Base-by-base conservation (phyloP, 2,888 invertebrate species). In the Cheilosia grossa region DNA sequence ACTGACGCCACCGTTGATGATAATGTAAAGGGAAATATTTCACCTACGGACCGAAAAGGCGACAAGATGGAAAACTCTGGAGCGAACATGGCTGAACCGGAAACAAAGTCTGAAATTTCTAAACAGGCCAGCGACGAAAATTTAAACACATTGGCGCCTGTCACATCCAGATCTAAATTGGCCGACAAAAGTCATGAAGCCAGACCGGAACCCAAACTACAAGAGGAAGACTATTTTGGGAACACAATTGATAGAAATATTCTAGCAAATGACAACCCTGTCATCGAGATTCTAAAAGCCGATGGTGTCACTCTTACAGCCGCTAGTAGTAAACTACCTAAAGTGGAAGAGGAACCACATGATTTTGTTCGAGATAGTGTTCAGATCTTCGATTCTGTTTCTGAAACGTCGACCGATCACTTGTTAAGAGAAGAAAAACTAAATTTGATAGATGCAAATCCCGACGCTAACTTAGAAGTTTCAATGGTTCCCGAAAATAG, bases 211-310 rank as follows among this genome's bases (percentile, higher is more conserved):
- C 30, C 10, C 0, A 30, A 49, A 33, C 19, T 49, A 4, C 17
- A 49, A 49, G 30, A 7, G 2, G 64, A 64, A 15, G 37, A 53
- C 33, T 53, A 40, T 10, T 51, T 66, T 51, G 66, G 66, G 24
- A 66, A 53, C 0, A n/a, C 63, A 13, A 63, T 63, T 17, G 10
- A 13, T 6, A 17, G 9, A 2, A 2, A 54, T 1, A 24, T 9
- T 17, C 2, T 10, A 30, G 17, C 13, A 47, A 30, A 15, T 27
- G 19, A 6, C 27, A 27, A 1, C 5, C 2, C n/a, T 4, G 27
- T n/a, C 0, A 27, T 59, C 15, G 27, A 59, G 1, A 59, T 59
- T 42, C 9, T 59, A 1, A 59, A 59, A 42, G 42, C 30, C n/a
- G 64, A 64, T 17, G 42, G 15, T 33, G n/a, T 17, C 7, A 17